Evolutionary conservation across 1,140 invertebrate species (phyloP), one percentile per base, ranked within the genome.

Genomic region (Drosophila tropicalis): DNA sequence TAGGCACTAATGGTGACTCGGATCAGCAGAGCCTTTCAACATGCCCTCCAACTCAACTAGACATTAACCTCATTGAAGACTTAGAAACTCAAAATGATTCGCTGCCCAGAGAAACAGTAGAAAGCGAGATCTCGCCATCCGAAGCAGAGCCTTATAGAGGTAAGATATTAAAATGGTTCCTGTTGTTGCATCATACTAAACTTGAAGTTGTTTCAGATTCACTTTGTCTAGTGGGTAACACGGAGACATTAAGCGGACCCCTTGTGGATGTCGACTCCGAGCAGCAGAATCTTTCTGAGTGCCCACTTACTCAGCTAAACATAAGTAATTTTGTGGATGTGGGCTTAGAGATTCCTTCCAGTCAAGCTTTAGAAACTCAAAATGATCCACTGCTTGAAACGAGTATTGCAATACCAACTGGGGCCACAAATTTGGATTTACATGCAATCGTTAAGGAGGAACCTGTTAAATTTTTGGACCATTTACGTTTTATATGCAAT

Each of bases 331-430:
- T 69, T 60, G 66, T 76, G 29, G 66, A 76, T 12, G 13, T 76
- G 7, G 25, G 5, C 0, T 10, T 3, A 5, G 54, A 41, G 0
- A 29, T 5, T 2, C 13, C 12, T 0, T n/a, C 36, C 1, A 58
- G 29, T 5, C 65, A 76, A 41, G 9, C 22, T 6, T 9, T 34
- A 3, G 34, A 62, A 47, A n/a, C 10, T 3, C 2, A 12, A 7
- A n/a, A 15, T 22, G 73, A 76, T 60, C 73, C 73, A 1, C 41
- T 76, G 2, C 25, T 36, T 19, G 32, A 58, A 12, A 17, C 9
- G n/a, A 32, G 29, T 4, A 57, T 57, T 57, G 17, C 9, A 9
- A 36, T 9, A 0, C 55, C 55, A 57, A 15, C 17, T 15, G 13
- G 3, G 10, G 0, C n/a, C 22, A n/a, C 17, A 13, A 10, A 2